Conservation (phyloP, 2,113 vertebrate genomes). For the Ameiurus melas region DNA sequence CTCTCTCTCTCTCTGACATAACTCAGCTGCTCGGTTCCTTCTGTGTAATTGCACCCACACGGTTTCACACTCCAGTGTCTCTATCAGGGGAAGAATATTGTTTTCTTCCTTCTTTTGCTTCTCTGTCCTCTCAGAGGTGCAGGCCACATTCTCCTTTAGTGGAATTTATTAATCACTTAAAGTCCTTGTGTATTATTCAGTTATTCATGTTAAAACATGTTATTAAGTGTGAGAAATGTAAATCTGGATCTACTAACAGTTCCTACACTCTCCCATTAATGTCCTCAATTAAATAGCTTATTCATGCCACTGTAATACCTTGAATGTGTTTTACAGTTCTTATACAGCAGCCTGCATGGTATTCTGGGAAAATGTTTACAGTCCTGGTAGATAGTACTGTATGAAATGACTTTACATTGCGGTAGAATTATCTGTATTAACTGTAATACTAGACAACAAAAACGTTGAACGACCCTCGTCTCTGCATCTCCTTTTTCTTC, state of each 20-base stretch:
- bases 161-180: background rate
- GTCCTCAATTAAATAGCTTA: background rate
- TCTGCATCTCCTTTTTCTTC: background rate
- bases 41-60: background rate
- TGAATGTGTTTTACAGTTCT: background rate
- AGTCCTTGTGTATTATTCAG: background rate
- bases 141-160: too few species aligned
- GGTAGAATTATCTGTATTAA: background rate
- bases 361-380: too few species aligned
- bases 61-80: constrained; percentile 53
- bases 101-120: constrained; percentile 13
- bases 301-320: background rate
- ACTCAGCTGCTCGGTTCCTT: constrained; percentile 52
- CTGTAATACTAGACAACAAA: background rate
- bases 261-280: background rate
- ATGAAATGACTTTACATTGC: background rate
- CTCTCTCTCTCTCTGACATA: constrained; percentile 51
- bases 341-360: background rate
- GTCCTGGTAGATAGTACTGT: background rate
- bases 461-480: background rate
- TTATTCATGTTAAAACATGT: background rate
- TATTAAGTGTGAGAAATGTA: background rate
- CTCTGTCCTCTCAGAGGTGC: background rate
- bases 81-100: constrained; percentile 45
- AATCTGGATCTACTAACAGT: background rate